Evolutionary conservation across 2,113 vertebrate genomes (phyloP), one percentile per base, ranked within the genome.

Genomic region (Charina bottae): DNA sequence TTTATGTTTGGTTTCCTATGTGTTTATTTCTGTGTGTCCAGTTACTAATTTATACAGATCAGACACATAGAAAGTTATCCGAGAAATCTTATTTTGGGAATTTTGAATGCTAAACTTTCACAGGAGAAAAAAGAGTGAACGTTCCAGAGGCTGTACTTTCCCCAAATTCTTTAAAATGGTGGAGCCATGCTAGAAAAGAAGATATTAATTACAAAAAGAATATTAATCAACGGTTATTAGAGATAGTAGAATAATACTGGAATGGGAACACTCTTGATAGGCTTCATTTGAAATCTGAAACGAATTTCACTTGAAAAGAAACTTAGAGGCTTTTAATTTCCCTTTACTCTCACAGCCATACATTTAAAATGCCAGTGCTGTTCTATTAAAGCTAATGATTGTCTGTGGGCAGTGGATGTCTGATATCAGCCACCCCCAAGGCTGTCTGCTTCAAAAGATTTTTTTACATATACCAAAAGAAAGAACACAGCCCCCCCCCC

Each of bases 301-400:
- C 55, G n/a, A 87, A 87, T 55, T 90, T 90, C 59, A 42, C 37
- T 72, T 90, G 59, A 90, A 90, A 90, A 90, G 60, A 87, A 86
- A 90, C 37, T 68, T 86, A 46, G 60, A 90, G 37, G 83, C 26
- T 90, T 90, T 92, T 78, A 53, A 90, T 78, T 92, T 78, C 53
- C 26, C 11, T 90, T 59, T 72, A 58, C 6, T 33, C 83, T 86
- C 24, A 42, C 19, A 49, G 23, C 26, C 11, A 49, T 42, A 87
- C 60, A 60, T 68, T 59, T 53, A 15, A 53, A 86, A 90, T 87
- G 84, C 85, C 89, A 83, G 2, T 6, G 62, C 28, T 55, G 1
- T n/a, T 92, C 55, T 60, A 19, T 55, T 59, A 53, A 17, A 12
- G n/a, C 28, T 46, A 87, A 62, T 55, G 89, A 55, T 68, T 42